Evolutionary conservation across 1,140 invertebrate species (phyloP).

Genomic region (Saccostrea glomerata): DNA sequence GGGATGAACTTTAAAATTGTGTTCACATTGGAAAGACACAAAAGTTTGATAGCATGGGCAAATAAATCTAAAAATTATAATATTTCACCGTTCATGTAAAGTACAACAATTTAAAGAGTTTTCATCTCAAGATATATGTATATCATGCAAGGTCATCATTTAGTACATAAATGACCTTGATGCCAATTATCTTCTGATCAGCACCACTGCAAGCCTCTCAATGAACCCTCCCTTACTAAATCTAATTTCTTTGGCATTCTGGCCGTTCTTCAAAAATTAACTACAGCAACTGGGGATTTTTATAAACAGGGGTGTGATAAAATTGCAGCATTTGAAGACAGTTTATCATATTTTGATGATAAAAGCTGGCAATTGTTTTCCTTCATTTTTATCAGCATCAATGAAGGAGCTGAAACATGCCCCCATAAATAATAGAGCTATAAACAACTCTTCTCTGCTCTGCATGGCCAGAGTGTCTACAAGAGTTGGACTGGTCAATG

Average conservation of each 20-base stretch:
- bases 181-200: not conserved
- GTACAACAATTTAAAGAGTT: too few relatives aligned
- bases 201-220: not conserved
- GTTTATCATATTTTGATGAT: conserved; percentile 20
- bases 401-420: not conserved
- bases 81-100: too few relatives aligned
- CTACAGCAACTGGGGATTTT: not conserved
- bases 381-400: conserved; percentile 3
- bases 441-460: not conserved
- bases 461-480: not conserved
- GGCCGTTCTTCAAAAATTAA: not conserved
- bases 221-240: not conserved
- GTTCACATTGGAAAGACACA: too few relatives aligned
- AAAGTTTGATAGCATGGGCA: too few relatives aligned
- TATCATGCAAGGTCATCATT: too few relatives aligned
- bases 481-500: not conserved
- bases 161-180: not conserved
- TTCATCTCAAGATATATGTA: too few relatives aligned
- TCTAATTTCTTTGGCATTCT: not conserved
- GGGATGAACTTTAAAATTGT: too few relatives aligned
- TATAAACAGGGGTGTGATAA: not conserved
- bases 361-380: not conserved
- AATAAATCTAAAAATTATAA: too few relatives aligned
- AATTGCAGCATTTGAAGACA: conserved; percentile 2
- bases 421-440: not conserved